Evolutionary conservation across 2,797 vertebrate species (phyloP), one percentile per base, ranked within the genome.

Genomic region (Calcarius lapponicus): DNA sequence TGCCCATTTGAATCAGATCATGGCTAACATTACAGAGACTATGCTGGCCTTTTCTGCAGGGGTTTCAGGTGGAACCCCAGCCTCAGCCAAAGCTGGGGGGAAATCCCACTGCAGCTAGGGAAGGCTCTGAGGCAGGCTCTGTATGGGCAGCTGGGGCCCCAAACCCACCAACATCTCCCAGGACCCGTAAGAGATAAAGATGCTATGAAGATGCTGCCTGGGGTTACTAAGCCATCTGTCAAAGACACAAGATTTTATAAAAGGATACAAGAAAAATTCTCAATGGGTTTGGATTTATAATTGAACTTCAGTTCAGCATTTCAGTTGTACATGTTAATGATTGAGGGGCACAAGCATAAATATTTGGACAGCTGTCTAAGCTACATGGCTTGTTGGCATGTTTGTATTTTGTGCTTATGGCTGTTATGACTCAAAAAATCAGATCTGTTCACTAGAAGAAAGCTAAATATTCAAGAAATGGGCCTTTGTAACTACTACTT

Each of bases 291-390:
- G 62, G 40, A 53, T 73, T 47, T 84, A n/a, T 75, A 82, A 50
- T 0, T 82, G 76, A 74, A 80, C 74, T 86, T 67, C 75, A 64
- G 61, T 34, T 87, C 15, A 76, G 48, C 45, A 36, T 85, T 92
- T 73, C 50, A 60, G 78, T 16, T 21, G 42, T 31, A 67, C 20
- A 11, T 65, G 45, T 48, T 80, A 91, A 85, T 0, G 11, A 87
- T 5, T 80, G 21, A 74, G 69, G 53, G 80, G 61, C 81, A 67
- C 42, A 51, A 61, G 42, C 36, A 87, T 40, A 84, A 96, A 95
- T 91, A 92, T 87, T 69, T 87, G 86, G 80, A 95, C 82, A 95
- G 80, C 74, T 95, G 86, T 64, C 86, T 67, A 40, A 82, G 66
- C 61, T 85, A 71, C n/a, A 80, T 26, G 50, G 50, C n/a, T 94